Percentiles rank a stretch among this genome's conserved stretches.
Conservation (phyloP, 2,888 invertebrate genomes). For the Dolichopus griseipennis region DNA sequence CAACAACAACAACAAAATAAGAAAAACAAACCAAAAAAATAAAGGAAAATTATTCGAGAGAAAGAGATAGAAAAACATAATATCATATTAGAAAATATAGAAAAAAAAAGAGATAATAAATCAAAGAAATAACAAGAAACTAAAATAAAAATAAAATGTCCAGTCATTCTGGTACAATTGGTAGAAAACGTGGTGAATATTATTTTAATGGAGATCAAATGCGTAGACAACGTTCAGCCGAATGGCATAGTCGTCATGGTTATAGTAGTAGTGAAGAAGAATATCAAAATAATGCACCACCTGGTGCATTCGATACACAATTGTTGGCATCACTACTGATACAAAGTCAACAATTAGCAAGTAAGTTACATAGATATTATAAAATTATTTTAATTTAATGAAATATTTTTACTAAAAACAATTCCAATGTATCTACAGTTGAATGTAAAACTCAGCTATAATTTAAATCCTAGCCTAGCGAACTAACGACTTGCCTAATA, state of each 20-base stretch:
- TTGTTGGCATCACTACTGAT: conserved; percentile 50
- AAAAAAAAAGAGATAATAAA: background rate
- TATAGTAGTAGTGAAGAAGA: conserved; percentile 52
- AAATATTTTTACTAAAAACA: too few species aligned
- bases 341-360: conserved; percentile 52
- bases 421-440: too few species aligned
- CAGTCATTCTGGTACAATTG: conserved; percentile 44
- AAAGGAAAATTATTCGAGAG: too few species aligned
- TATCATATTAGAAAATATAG: background rate
- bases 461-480: too few species aligned
- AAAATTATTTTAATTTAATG: too few species aligned
- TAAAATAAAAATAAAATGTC: conserved; percentile 32
- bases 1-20: background rate
- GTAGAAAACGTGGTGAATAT: conserved; percentile 41
- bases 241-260: conserved; percentile 49
- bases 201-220: conserved; percentile 40
- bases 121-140: background rate
- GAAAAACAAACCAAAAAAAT: too few species aligned
- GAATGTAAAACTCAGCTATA: too few species aligned
- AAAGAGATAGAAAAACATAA: background rate
- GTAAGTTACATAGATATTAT: conserved; percentile 41
- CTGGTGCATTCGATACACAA: conserved; percentile 46
- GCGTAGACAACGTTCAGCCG: conserved; percentile 49
- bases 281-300: conserved; percentile 44
- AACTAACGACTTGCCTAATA: too few species aligned